Percentiles rank a stretch among this genome's conserved stretches.
phyloP scores from a whole-genome alignment of 2,113 vertebrate species.

The Todiramphus saurophagus region DNA sequence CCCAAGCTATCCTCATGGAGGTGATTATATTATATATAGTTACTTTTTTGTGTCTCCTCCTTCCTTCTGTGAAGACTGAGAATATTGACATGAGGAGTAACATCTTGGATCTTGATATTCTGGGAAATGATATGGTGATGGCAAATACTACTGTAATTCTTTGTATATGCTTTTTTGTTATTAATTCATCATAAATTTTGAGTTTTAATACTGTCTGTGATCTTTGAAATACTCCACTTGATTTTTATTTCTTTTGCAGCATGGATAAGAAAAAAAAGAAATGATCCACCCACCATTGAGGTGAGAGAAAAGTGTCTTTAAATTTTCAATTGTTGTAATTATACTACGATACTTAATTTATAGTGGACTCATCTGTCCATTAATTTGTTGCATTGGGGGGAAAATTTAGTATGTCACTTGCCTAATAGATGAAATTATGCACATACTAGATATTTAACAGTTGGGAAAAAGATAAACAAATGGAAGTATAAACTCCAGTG shows the following conservation, averaged over 20 bases:
- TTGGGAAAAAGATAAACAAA: background rate
- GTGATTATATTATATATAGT: background rate
- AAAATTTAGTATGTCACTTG: background rate
- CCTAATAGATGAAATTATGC: background rate
- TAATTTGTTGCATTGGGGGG: background rate
- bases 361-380: background rate
- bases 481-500: background rate
- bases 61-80: background rate
- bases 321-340: background rate
- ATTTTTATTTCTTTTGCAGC: slow-evolving; percentile 79
- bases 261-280: slow-evolving; percentile 93
- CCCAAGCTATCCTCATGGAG: background rate
- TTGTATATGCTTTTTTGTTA: background rate
- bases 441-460: background rate
- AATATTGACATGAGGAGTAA: background rate
- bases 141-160: background rate
- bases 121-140: background rate
- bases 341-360: background rate
- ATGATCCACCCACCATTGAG: slow-evolving; percentile 88
- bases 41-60: background rate
- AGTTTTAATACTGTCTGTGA: background rate
- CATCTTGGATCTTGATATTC: background rate
- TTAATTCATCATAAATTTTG: background rate
- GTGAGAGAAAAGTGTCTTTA: slow-evolving; percentile 71
- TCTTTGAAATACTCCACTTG: background rate